Evolutionary conservation across 2,797 vertebrate species (phyloP).

Genomic region (Peromyscus aztecus): DNA sequence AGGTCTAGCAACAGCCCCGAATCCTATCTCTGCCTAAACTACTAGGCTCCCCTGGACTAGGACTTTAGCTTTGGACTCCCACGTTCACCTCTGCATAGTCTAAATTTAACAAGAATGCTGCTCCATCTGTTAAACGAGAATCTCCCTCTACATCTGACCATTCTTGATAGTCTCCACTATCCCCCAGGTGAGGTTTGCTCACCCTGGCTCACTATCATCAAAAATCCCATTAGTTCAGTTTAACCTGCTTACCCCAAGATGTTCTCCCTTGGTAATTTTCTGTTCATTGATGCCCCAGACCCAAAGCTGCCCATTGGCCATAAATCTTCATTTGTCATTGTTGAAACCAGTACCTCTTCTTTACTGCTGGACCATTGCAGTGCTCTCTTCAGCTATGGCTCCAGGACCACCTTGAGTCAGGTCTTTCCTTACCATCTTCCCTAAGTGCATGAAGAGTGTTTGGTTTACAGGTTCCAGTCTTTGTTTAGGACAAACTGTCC

Average conservation of each 20-base stretch:
- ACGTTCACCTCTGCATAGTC: not conserved
- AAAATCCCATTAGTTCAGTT: conserved; percentile 37
- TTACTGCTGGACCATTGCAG: not conserved
- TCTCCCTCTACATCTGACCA: not conserved
- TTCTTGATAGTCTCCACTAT: not conserved
- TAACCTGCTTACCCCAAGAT: not conserved
- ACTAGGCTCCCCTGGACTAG: not conserved
- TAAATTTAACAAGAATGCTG: not conserved
- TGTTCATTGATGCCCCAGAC: not conserved
- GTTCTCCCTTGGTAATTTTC: not conserved
- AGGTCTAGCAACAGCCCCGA: not conserved
- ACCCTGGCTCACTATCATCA: not conserved
- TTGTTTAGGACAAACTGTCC: not conserved
- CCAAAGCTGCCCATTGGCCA: not conserved
- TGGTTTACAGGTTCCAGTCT: not conserved
- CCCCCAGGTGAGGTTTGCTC: not conserved
- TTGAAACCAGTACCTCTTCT: not conserved
- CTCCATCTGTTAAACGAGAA: not conserved
- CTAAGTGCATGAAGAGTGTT: not conserved
- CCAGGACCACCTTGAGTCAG: not conserved
- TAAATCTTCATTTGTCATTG: not conserved
- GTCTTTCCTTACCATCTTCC: not conserved
- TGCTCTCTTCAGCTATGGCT: no score
- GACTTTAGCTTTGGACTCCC: not conserved
- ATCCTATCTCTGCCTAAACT: not conserved